Conservation (phyloP, 2,797 vertebrate species). For the Accipiter fasciatus region DNA sequence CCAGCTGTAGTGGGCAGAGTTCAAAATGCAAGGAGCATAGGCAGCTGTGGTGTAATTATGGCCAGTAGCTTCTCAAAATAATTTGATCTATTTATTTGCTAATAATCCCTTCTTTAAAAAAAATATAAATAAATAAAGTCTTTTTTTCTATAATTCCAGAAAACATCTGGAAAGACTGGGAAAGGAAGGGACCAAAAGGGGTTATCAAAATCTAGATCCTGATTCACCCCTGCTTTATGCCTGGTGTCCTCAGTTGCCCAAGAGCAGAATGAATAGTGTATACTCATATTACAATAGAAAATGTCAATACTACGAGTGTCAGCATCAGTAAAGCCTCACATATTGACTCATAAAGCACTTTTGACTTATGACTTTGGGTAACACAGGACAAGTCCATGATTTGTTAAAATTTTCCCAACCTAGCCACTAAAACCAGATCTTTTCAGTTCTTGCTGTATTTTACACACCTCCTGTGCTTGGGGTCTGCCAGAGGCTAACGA, state of each 20-base stretch:
- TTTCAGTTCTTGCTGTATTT: neutral
- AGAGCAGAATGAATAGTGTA: neutral
- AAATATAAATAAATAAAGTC: neutral
- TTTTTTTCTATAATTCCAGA: neutral
- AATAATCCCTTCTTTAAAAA: neutral
- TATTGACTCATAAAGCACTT: neutral
- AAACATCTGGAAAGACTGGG: neutral
- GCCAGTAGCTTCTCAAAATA: neutral
- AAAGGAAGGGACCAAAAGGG: neutral
- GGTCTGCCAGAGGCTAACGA: accelerated
- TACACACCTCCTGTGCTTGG: neutral
- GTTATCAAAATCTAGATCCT: neutral
- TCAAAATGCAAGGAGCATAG: neutral
- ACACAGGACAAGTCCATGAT: neutral
- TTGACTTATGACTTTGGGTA: neutral
- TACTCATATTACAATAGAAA: neutral
- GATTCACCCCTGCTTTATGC: neutral
- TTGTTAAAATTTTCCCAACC: neutral
- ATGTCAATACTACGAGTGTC: neutral
- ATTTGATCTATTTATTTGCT: neutral
- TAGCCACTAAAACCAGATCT: neutral
- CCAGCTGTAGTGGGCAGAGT: neutral
- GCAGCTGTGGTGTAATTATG: neutral
- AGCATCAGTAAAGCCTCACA: neutral
- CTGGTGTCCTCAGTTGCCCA: neutral